Conservation (phyloP, 2,888 invertebrate genomes). For the Conops quadrifasciatus region DNA sequence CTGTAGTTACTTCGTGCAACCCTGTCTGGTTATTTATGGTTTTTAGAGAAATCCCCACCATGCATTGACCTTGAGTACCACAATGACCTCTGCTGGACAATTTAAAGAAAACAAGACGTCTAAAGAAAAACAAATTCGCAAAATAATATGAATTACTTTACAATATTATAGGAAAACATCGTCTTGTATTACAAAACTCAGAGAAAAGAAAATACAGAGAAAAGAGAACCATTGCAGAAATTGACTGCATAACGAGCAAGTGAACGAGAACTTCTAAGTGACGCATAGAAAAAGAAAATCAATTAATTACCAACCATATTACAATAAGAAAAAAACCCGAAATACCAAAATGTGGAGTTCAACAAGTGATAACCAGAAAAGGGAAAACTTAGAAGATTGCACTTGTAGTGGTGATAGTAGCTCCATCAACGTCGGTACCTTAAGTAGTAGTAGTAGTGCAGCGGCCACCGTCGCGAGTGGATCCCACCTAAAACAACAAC, state of each 20-base stretch:
- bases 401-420: slow-evolving; percentile 48
- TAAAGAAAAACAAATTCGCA: background rate
- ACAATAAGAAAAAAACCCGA: slow-evolving; percentile 36
- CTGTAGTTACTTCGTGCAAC: background rate
- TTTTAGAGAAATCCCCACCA: background rate
- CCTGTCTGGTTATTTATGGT: background rate
- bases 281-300: slow-evolving; percentile 27
- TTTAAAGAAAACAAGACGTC: background rate
- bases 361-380: slow-evolving; percentile 56
- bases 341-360: slow-evolving; percentile 58
- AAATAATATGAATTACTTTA: background rate
- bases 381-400: slow-evolving; percentile 54
- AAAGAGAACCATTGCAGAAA: slow-evolving; percentile 25
- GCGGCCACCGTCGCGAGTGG: slow-evolving; percentile 35
- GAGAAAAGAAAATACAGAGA: slow-evolving; percentile 20
- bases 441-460: slow-evolving; percentile 47
- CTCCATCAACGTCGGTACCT: slow-evolving; percentile 37
- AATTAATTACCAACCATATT: slow-evolving; percentile 16
- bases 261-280: slow-evolving; percentile 9
- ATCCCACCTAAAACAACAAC: slow-evolving; percentile 37
- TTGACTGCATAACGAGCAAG: slow-evolving; percentile 22
- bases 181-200: background rate
- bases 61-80: background rate
- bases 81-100: background rate
- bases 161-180: slow-evolving; percentile 12